phyloP scores from a whole-genome alignment of 2,888 invertebrate genomes.

The Agrilus mali region DNA sequence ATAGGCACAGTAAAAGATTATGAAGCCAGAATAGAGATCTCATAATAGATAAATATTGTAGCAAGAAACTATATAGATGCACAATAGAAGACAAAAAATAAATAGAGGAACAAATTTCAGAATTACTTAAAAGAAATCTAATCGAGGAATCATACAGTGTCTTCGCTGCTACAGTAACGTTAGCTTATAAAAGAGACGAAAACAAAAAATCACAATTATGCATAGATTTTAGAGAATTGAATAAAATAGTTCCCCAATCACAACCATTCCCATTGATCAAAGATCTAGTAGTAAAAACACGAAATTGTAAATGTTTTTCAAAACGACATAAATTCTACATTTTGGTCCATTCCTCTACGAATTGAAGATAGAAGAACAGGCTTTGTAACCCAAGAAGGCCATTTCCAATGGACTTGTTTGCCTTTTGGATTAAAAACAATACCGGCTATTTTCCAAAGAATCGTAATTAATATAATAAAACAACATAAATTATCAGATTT shows the following conservation, averaged over 20 bases:
- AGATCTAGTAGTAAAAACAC: slow-evolving; percentile 18
- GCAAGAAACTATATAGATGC: slow-evolving; percentile 11
- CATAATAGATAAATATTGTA: slow-evolving; percentile 11
- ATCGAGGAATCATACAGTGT: no score
- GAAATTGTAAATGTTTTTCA: slow-evolving; percentile 22
- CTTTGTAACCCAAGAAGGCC: slow-evolving; percentile 16
- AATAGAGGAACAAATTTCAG: slow-evolving; percentile 7
- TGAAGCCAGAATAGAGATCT: slow-evolving; percentile 15
- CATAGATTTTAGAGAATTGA: neutral
- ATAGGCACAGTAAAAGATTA: slow-evolving; percentile 16
- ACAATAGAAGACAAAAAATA: slow-evolving; percentile 11
- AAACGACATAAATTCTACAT: slow-evolving; percentile 26
- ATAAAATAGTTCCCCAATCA: slow-evolving; percentile 13
- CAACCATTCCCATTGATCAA: slow-evolving; percentile 14
- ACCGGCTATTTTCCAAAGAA: slow-evolving; percentile 14
- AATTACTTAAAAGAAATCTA: no score
- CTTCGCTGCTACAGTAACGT: no score
- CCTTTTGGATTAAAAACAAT: slow-evolving; percentile 4
- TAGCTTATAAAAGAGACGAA: no score
- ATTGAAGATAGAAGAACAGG: slow-evolving; percentile 20
- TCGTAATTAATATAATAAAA: slow-evolving; percentile 10
- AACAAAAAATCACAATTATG: no score
- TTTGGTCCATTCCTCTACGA: slow-evolving; percentile 25
- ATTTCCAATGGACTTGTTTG: slow-evolving; percentile 14
- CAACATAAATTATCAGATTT: slow-evolving; percentile 10